These are phyloP conservation scores for Poecilia picta DNA, from an alignment of 2,797 vertebrate species.

Conservation along the genomic window DNA sequence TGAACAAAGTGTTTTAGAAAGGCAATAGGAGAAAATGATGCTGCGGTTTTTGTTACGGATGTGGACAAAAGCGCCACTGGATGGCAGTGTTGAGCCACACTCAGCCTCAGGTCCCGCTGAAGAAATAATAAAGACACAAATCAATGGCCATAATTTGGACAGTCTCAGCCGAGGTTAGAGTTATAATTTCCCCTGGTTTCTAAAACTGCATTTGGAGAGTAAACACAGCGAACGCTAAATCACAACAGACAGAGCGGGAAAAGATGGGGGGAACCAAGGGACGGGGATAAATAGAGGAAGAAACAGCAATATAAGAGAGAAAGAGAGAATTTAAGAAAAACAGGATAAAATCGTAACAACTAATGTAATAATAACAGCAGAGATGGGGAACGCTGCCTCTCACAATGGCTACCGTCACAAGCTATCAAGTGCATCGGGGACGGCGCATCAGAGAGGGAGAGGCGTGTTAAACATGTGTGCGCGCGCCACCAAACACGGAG, in stretches of 20 bases:
- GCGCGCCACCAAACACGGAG: conserved; percentile 20
- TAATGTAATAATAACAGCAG: conserved; percentile 77
- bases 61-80: conserved; percentile 64
- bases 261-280: conserved; percentile 41
- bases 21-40: neutral
- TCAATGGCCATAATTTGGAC: conserved; percentile 80
- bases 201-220: conserved; percentile 62
- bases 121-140: conserved; percentile 84
- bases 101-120: conserved; percentile 48
- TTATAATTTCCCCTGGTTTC: conserved; percentile 73
- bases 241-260: conserved; percentile 50
- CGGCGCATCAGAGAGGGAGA: conserved; percentile 27
- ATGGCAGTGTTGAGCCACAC: conserved; percentile 82
- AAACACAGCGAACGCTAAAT: conserved; percentile 72
- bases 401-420: conserved; percentile 71
- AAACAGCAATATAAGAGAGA: conserved; percentile 40
- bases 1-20: conserved; percentile 15
- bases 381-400: conserved; percentile 67
- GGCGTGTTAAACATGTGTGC: conserved; percentile 20
- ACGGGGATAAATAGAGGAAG: conserved; percentile 35
- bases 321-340: conserved; percentile 31
- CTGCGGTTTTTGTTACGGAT: conserved; percentile 6
- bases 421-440: conserved; percentile 67
- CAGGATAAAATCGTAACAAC: conserved; percentile 59
- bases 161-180: conserved; percentile 67